phyloP scores from a whole-genome alignment of 2,797 vertebrate species.

The Choloepus didactylus region DNA sequence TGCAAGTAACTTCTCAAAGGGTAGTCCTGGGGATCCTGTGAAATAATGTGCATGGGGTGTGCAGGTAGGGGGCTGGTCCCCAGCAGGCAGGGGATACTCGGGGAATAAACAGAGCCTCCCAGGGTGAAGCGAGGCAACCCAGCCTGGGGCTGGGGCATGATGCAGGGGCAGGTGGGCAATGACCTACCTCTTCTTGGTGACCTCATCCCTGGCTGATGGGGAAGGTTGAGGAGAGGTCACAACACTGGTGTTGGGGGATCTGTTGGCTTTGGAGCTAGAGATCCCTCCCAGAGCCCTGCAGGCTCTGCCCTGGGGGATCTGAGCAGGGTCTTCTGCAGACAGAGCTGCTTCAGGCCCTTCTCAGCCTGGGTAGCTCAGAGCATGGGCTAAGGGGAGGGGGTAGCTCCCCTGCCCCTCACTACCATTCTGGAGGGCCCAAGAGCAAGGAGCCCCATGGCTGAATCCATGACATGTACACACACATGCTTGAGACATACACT shows the following conservation, averaged over 20 bases:
- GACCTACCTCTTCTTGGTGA: neutral
- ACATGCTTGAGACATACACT: neutral
- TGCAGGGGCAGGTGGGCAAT: neutral
- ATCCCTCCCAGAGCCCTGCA: neutral
- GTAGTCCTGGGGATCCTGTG: neutral
- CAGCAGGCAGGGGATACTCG: no score
- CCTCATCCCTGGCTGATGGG: neutral
- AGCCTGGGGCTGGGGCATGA: neutral
- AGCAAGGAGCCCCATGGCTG: neutral
- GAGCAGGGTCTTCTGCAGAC: neutral
- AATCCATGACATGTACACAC: neutral
- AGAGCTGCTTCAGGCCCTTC: neutral
- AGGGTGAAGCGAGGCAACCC: neutral
- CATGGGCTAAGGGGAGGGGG: neutral
- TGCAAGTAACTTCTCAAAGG: neutral
- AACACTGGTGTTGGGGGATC: fast-evolving
- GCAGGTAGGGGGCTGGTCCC: no score
- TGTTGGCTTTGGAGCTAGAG: neutral
- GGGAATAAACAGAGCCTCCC: neutral
- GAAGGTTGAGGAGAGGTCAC: neutral
- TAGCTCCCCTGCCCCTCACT: neutral
- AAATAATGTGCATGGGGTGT: neutral
- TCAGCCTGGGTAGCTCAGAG: neutral
- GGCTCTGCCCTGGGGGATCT: neutral
- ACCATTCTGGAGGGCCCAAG: neutral